Percentiles rank a stretch among this genome's conserved stretches.
These are phyloP conservation scores for Margarornis squamiger DNA, from an alignment of 2,797 vertebrate genomes.

Conservation along the genomic window DNA sequence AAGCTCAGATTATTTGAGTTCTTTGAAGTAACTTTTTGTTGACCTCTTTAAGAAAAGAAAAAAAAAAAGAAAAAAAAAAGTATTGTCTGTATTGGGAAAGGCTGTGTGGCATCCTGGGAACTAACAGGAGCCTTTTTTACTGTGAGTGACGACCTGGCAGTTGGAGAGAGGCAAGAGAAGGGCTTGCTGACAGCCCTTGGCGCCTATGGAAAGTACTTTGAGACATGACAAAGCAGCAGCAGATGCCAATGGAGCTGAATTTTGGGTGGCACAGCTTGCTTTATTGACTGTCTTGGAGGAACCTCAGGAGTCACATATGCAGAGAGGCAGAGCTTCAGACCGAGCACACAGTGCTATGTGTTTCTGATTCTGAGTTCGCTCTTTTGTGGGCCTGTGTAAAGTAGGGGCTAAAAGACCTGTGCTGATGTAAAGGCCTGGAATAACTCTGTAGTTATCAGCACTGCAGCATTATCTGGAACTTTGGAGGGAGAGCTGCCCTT, in stretches of 20 bases:
- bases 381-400: not conserved
- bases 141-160: not conserved
- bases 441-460: not conserved
- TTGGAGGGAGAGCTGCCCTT: not conserved
- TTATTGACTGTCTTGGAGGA: not conserved
- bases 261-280: not conserved
- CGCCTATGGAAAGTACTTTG: rapidly evolving
- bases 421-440: not conserved
- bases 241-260: not conserved
- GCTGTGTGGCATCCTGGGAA: not conserved
- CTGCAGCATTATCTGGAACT: not conserved
- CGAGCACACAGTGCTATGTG: not conserved
- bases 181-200: not conserved
- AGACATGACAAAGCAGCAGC: not conserved
- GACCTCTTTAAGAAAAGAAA: not conserved
- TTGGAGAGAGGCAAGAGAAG: not conserved
- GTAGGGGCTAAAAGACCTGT: not conserved
- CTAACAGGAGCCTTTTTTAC: not conserved
- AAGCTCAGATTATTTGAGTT: not conserved
- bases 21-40: not conserved
- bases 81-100: not conserved
- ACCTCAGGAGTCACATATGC: not conserved
- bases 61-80: not conserved
- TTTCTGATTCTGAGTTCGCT: not conserved
- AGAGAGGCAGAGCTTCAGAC: not conserved